Evolutionary conservation across 2,888 invertebrate species (phyloP).

Genomic region (Caenorhabditis sulstoni): DNA sequence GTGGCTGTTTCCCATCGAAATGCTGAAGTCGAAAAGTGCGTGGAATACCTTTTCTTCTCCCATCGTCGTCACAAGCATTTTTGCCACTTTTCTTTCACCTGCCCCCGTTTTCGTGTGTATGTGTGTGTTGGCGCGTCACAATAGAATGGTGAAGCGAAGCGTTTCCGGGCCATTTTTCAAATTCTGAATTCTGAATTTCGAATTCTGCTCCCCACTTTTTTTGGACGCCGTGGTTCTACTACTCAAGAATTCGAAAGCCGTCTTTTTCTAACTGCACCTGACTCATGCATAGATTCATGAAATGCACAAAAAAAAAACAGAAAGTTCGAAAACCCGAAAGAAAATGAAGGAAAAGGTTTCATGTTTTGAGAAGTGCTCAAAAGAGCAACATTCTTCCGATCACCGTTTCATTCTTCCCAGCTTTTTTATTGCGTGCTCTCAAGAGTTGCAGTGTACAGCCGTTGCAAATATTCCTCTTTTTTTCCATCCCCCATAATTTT

Average conservation of each 20-base stretch:
- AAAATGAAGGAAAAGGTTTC: not conserved
- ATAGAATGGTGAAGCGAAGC: constrained; percentile 40
- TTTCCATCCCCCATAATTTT: too few species aligned
- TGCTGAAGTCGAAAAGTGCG: constrained; percentile 32
- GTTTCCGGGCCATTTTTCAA: constrained; percentile 48
- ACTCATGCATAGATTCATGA: constrained; percentile 23
- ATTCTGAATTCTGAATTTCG: constrained; percentile 3
- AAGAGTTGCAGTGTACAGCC: not conserved
- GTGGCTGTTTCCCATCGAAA: not conserved
- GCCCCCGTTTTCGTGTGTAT: constrained; percentile 28
- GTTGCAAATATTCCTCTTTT: not conserved
- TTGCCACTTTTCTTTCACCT: constrained; percentile 13
- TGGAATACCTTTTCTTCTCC: constrained; percentile 48
- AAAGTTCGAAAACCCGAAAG: not conserved
- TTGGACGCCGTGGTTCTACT: constrained; percentile 44
- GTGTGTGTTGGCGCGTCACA: constrained; percentile 44
- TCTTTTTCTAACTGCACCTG: constrained; percentile 11
- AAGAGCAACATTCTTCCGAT: constrained; percentile 14
- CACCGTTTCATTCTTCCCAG: constrained; percentile 15
- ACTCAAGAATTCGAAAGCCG: constrained; percentile 24
- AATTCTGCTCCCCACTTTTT: constrained; percentile 20
- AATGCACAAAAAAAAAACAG: not conserved
- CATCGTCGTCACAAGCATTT: constrained; percentile 28
- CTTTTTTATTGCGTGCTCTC: not conserved
- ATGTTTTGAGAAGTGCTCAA: not conserved